These are phyloP conservation scores for Ophion slaviceki DNA, from an alignment of 2,888 invertebrate species.

Conservation along the genomic window DNA sequence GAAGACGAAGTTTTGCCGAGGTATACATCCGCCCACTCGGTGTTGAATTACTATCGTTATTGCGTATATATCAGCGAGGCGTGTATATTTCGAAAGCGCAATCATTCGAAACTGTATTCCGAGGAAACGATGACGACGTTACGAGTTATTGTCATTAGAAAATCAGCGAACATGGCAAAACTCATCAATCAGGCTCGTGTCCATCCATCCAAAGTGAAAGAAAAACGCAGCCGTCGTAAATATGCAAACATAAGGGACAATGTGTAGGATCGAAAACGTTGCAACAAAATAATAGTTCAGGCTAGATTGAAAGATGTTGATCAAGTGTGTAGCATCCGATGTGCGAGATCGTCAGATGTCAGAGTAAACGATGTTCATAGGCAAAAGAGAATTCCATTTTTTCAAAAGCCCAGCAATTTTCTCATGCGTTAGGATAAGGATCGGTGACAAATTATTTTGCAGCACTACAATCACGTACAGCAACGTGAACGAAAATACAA, in stretches of 20 bases:
- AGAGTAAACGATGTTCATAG: no score
- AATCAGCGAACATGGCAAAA: background rate
- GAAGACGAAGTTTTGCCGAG: constrained; percentile 37
- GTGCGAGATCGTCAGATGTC: no score
- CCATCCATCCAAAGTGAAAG: background rate
- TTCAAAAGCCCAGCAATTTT: no score
- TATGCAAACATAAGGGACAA: background rate
- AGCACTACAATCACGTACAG: background rate
- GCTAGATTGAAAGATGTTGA: no score
- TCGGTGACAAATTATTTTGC: background rate
- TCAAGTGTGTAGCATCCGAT: no score
- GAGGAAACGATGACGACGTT: background rate
- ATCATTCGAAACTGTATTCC: background rate
- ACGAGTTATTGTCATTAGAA: background rate
- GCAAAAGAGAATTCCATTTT: no score
- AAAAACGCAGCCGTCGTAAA: background rate
- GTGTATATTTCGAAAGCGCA: background rate
- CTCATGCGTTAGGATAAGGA: no score
- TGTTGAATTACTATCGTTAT: constrained; percentile 21
- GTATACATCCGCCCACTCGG: constrained; percentile 13
- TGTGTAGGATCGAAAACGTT: background rate
- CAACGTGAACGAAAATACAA: no score
- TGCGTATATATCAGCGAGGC: background rate
- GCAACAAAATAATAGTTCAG: background rate
- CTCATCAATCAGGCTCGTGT: background rate